Conservation (phyloP, 2,113 vertebrate genomes). For the Callocephalon fimbriatum region DNA sequence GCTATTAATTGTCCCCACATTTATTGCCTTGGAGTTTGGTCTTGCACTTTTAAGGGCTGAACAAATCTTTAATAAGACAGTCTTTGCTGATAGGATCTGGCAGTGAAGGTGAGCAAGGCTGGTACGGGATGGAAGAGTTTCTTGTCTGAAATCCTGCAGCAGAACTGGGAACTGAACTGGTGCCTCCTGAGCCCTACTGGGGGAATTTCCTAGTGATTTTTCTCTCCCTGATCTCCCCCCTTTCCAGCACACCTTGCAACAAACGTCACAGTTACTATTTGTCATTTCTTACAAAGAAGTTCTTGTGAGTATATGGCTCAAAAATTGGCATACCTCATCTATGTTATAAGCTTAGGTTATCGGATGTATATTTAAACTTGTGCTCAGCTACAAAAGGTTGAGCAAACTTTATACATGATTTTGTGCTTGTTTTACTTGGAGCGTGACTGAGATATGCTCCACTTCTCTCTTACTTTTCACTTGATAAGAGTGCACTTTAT, state of each 20-base stretch:
- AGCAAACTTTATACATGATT: not conserved
- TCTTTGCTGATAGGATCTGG: not conserved
- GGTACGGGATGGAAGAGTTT: not conserved
- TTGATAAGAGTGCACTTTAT: not conserved
- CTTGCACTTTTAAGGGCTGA: not conserved
- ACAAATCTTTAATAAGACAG: not conserved
- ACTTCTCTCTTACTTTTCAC: not conserved
- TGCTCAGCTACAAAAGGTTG: not conserved
- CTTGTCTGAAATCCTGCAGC: not conserved
- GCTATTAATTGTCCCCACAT: not conserved
- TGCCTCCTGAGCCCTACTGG: not conserved
- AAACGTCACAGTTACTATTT: not conserved
- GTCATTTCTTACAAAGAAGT: not conserved
- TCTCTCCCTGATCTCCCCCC: not conserved
- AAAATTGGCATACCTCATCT: not conserved
- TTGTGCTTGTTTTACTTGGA: not conserved
- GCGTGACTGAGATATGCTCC: fast-evolving
- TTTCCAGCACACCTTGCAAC: not conserved
- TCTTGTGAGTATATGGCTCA: not conserved
- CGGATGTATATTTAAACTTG: not conserved
- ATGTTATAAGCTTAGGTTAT: not conserved
- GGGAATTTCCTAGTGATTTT: not conserved
- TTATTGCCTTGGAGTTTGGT: not conserved
- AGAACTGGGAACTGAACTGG: not conserved
- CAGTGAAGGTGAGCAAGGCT: not conserved